phyloP scores from a whole-genome alignment of 2,113 vertebrate genomes.

The Mesocricetus auratus region DNA sequence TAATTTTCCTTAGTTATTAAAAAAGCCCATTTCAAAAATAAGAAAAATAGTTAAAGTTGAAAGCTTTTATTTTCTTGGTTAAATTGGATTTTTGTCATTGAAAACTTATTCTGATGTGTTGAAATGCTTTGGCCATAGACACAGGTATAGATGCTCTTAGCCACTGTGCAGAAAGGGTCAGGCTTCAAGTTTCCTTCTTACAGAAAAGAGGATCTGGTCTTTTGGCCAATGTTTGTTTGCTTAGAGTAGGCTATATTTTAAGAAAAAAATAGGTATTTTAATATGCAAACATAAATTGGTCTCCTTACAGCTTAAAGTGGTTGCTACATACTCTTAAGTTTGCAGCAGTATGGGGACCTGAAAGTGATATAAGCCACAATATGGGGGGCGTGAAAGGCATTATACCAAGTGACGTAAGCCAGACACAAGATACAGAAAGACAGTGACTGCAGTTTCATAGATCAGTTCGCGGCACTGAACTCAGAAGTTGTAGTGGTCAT shows the following conservation, averaged over 20 bases:
- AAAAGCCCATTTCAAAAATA: conserved; percentile 51
- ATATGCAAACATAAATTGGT: background rate
- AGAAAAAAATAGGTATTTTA: conserved; percentile 3
- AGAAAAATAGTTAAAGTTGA: conserved; percentile 69
- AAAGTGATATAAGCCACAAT: background rate
- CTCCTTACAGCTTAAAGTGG: background rate
- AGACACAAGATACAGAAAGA: background rate
- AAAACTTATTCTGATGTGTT: conserved; percentile 60
- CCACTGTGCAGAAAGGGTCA: background rate
- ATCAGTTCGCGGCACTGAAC: background rate
- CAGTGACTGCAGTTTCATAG: background rate
- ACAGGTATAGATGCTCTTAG: background rate
- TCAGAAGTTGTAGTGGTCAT: background rate
- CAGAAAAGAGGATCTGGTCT: background rate
- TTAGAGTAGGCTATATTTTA: conserved; percentile 44
- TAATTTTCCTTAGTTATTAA: conserved; percentile 55
- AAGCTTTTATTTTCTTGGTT: conserved; percentile 71
- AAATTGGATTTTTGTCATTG: conserved; percentile 77
- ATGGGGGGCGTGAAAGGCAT: background rate
- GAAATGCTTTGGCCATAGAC: background rate
- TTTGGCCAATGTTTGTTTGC: conserved; percentile 26
- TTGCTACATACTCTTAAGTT: background rate
- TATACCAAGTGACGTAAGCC: background rate
- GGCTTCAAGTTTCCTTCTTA: background rate
- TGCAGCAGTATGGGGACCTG: background rate